Base-by-base conservation (phyloP, 2,888 invertebrate genomes). In the Drosophila mimica region DNA sequence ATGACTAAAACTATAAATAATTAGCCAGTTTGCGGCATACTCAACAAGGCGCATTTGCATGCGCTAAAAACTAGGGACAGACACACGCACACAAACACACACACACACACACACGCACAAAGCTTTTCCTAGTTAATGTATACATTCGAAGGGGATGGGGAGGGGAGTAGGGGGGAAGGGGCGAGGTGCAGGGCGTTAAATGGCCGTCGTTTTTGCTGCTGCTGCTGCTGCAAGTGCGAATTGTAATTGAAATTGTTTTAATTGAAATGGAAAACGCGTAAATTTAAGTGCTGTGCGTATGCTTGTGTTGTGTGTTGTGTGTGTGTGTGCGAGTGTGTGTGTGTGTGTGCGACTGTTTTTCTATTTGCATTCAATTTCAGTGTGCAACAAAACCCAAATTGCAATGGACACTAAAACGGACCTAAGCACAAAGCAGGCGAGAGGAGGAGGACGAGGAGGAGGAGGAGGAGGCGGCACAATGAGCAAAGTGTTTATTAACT, bases 311-410 rank as follows among this genome's bases (percentile, higher is more conserved):
- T 40, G 59, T 56, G 52, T 58, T 66, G 66, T 70, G 75, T 61
- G 70, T 74, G 59, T 48, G 33, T 13, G 15, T 61, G 36, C 36
- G 7, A 34, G 52, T 43, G 52, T 51, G 52, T 56, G 43, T 67
- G 46, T 54, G 57, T 70, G 51, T 36, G 40, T 58, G 58, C 48
- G 57, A n/a, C 62, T 78, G 86, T 86, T 74, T 79, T 82, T 76
- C 89, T 85, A 89, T 89, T 89, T 89, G 88, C 84, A 89, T 85
- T 89, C 88, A 89, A 85, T 89, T 89, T 87, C 89, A 84, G 70
- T 77, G 65, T 77, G 84, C 89, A 89, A 89, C 84, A 87, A 76
- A 83, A 70, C 80, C 78, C 71, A 84, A 85, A 89, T 87, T 83
- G 82, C 89, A 79, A 87, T 73, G 88, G 88, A 85, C 84, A 83